Percentiles rank a stretch among this genome's conserved stretches.
phyloP scores from a whole-genome alignment of 2,113 vertebrate genomes.

The Calypte anna region DNA sequence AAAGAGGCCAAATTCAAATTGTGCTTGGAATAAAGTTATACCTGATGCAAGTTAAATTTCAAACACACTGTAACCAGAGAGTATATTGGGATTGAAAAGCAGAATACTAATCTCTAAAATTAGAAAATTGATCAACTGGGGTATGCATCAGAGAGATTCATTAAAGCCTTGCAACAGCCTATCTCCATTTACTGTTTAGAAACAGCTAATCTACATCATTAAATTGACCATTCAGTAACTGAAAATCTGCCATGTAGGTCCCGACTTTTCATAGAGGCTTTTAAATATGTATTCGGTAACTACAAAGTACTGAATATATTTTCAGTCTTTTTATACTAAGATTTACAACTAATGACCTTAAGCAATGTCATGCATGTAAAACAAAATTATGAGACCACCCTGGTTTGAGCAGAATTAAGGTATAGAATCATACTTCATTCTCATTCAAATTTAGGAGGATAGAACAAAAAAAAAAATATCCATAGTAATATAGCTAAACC shows the following conservation, averaged over 20 bases:
- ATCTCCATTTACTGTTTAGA: constrained; percentile 78
- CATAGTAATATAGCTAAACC: constrained; percentile 77
- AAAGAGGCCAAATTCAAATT: constrained; percentile 26
- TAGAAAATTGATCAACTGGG: constrained; percentile 76
- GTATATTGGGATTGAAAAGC: constrained; percentile 57
- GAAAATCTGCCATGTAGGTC: constrained; percentile 87
- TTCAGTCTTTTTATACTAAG: constrained; percentile 84
- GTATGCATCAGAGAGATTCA: constrained; percentile 73
- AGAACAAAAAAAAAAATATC: constrained; percentile 71
- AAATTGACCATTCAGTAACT: constrained; percentile 81
- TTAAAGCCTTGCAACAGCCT: constrained; percentile 73
- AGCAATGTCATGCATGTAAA: constrained; percentile 86
- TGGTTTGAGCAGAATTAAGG: constrained; percentile 82
- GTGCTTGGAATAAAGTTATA: neutral
- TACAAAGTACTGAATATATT: constrained; percentile 89
- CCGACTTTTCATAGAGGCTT: constrained; percentile 81
- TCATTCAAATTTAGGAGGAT: constrained; percentile 80
- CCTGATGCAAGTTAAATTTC: constrained; percentile 35
- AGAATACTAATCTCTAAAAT: constrained; percentile 68
- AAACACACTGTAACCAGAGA: constrained; percentile 43
- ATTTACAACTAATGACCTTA: constrained; percentile 87
- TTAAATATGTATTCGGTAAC: constrained; percentile 85
- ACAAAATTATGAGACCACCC: constrained; percentile 88
- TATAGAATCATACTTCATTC: constrained; percentile 84
- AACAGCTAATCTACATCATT: constrained; percentile 81